Conservation (phyloP, 2,113 vertebrate genomes). For the Microcebus murinus region DNA sequence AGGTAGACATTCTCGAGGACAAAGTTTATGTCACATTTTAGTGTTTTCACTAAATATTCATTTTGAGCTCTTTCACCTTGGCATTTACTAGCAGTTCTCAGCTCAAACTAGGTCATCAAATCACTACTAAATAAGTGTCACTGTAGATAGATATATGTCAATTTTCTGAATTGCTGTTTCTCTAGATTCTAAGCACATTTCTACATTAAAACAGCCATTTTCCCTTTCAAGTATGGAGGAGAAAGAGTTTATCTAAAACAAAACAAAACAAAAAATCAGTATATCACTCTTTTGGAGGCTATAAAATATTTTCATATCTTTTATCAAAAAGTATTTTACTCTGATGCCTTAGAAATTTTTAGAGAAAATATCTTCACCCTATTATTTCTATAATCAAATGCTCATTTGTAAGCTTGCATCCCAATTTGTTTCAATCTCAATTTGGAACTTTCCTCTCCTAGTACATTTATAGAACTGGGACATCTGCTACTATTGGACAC, state of each 20-base stretch:
- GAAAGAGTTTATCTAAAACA: slow-evolving; percentile 33
- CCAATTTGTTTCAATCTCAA: slow-evolving; percentile 51
- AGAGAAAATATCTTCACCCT: neutral
- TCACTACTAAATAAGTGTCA: neutral
- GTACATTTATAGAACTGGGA: slow-evolving; percentile 66
- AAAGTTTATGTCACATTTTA: neutral
- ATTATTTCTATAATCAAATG: slow-evolving; percentile 49
- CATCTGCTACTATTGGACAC: slow-evolving; percentile 72
- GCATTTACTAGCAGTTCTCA: neutral
- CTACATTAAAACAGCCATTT: neutral
- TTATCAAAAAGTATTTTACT: slow-evolving; percentile 17
- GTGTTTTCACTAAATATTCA: neutral
- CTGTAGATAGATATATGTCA: neutral
- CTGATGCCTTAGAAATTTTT: slow-evolving; percentile 34
- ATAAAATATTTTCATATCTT: neutral
- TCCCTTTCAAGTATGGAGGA: neutral
- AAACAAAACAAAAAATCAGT: neutral
- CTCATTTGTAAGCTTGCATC: slow-evolving; percentile 12
- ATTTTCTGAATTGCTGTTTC: neutral
- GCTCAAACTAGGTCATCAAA: neutral
- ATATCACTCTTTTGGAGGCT: neutral
- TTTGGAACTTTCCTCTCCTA: slow-evolving; percentile 45
- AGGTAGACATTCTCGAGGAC: neutral
- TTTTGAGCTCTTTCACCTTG: neutral
- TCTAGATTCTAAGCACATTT: neutral